Percentiles rank a stretch among this genome's conserved stretches.
Evolutionary conservation across 2,113 vertebrate genomes (phyloP).

Genomic region (Ceyx melanurus): DNA sequence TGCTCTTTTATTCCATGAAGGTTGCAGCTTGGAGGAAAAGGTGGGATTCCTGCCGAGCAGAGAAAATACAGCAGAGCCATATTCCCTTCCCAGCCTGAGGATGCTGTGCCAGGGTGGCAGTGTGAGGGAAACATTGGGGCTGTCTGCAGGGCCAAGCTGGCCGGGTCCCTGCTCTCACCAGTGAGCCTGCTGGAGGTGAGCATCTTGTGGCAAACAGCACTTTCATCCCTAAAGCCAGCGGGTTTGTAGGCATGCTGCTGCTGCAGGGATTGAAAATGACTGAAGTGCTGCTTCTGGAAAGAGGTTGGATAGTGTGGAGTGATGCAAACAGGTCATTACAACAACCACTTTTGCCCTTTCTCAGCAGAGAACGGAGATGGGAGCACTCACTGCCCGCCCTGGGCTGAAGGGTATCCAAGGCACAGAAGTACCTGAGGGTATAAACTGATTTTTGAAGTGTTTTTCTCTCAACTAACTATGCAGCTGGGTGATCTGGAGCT

Average conservation of each 20-base stretch:
- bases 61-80: not conserved
- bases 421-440: not conserved
- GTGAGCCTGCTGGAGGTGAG: not conserved
- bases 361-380: not conserved
- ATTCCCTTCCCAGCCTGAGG: not conserved
- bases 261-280: slow-evolving; percentile 1
- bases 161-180: not conserved
- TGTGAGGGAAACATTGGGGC: not conserved
- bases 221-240: slow-evolving; percentile 5
- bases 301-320: not conserved
- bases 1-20: not conserved
- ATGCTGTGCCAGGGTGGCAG: slow-evolving; percentile 21
- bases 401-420: not conserved
- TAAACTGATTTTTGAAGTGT: not conserved
- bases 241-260: slow-evolving; percentile 20
- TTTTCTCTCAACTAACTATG: not conserved
- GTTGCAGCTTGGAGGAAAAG: not conserved
- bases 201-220: not conserved
- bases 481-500: not conserved
- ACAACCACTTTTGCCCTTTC: not conserved
- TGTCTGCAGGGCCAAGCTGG: not conserved
- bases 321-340: not conserved
- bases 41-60: not conserved
- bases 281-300: not conserved
- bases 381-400: fast-evolving